Base-by-base conservation (phyloP, 2,797 vertebrate species). In the Danio choprae region DNA sequence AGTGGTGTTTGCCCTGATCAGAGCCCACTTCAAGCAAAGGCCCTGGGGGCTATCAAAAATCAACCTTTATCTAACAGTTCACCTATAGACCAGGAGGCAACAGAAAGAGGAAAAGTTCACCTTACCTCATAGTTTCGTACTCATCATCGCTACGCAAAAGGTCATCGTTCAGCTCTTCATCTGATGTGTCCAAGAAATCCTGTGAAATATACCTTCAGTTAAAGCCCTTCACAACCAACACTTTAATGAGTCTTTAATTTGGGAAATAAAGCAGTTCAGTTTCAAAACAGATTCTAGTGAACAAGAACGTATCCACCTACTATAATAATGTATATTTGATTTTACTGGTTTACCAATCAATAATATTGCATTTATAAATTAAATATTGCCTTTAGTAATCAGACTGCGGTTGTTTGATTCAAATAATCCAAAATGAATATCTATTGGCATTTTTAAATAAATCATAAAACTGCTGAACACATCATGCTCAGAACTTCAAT, bases 131-230 rank as follows among this genome's bases (percentile, higher is more conserved):
- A 83, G 82, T 90, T 84, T 86, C 82, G 8, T 94, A 93, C 87
- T 96, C 94, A 36, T 95, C 94, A 81, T 95, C 94, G 79, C 93
- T 95, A 77, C 94, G 89, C 77, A 94, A 91, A 89, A 97, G 95
- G 92, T 96, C 96, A 88, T 94, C 94, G 40, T 95, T 95, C 83
- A 96, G 91, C 83, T 95, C 94, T 88, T 96, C 95, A 90, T 96
- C 94, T 62, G 92, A 94, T 83, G 93, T 89, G 88, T 94, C 94
- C 38, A 92, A 93, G 36, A 92, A 91, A 86, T 93, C 93, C 94
- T 95, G 87, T 60, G 48, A 79, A 73, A 70, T 38, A 65, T 12
- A 73, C 15, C 50, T 20, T 59, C 43, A 44, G 22, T 43, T 46
- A 55, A 75, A 29, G 43, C 44, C 40, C 18, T 13, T 43, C 53